A percentile compares a stretch with the other conserved stretches of the same genome.
These are phyloP conservation scores for Crotalus helleri DNA, from an alignment of 2,113 vertebrate genomes.

Conservation along the genomic window DNA sequence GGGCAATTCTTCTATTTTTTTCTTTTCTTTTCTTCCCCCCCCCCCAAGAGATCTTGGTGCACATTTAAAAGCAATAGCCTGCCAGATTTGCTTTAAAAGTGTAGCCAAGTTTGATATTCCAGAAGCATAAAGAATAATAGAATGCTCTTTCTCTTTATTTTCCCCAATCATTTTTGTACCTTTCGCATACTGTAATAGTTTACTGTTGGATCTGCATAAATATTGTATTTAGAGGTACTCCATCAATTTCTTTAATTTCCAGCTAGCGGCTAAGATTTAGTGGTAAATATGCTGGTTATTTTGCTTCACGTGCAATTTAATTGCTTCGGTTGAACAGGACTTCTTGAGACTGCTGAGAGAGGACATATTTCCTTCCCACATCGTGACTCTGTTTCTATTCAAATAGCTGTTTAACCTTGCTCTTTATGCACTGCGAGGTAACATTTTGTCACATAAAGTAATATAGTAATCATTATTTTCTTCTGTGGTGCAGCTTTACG, in stretches of 20 bases:
- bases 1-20: conserved; percentile 53
- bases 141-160: conserved; percentile 57
- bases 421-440: conserved; percentile 39
- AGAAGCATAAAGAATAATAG: conserved; percentile 66
- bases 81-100: conserved; percentile 66
- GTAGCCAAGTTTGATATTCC: conserved; percentile 66
- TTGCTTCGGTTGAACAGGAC: conserved; percentile 36
- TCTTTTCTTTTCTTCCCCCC: background rate
- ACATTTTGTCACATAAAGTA: background rate
- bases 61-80: conserved; percentile 65
- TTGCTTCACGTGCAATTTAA: background rate
- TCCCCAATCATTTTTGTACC: conserved; percentile 53
- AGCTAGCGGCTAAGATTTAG: conserved; percentile 47
- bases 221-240: conserved; percentile 44
- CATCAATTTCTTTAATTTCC: conserved; percentile 40
- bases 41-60: conserved; percentile 66
- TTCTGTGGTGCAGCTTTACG: background rate
- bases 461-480: conserved; percentile 29
- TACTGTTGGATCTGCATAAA: conserved; percentile 48
- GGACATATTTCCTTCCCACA: conserved; percentile 23
- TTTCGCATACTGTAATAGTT: conserved; percentile 62
- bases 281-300: conserved; percentile 52
- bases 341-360: conserved; percentile 30
- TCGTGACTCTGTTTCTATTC: conserved; percentile 39
- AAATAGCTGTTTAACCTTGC: conserved; percentile 47